Percentiles rank a stretch among this genome's conserved stretches.
phyloP scores from a whole-genome alignment of 2,113 vertebrate genomes.

The Pseudorasbora parva region DNA sequence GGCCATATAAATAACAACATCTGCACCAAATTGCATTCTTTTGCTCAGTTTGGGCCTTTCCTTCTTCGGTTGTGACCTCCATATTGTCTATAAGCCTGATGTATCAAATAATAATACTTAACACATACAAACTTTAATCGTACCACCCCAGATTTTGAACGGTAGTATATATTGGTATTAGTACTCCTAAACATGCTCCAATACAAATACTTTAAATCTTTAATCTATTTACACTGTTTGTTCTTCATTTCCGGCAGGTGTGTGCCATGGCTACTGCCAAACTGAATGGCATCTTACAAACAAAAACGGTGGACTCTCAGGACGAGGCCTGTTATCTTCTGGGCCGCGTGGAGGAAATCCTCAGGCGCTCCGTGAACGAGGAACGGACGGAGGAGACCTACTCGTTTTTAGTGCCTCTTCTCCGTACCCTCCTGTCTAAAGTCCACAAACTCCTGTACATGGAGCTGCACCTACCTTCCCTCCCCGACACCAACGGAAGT shows the following conservation, averaged over 20 bases:
- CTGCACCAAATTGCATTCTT: no score
- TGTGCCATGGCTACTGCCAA: constrained; percentile 95
- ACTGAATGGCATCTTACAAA: constrained; percentile 94
- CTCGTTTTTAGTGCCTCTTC: constrained; percentile 90
- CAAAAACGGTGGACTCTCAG: constrained; percentile 90
- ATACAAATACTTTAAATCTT: not conserved
- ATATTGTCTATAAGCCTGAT: no score
- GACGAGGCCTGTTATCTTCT: constrained; percentile 93
- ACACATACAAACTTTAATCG: not conserved
- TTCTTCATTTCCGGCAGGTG: constrained; percentile 73
- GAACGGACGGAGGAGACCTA: constrained; percentile 91
- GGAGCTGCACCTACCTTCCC: constrained; percentile 92
- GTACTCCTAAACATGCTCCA: not conserved
- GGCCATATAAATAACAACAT: no score
- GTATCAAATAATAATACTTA: no score
- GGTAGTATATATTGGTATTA: not conserved
- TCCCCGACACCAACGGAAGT: constrained; percentile 91
- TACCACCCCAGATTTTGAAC: not conserved
- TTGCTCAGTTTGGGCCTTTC: no score
- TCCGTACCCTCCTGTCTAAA: constrained; percentile 92
- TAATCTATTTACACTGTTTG: not conserved
- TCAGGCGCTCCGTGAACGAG: constrained; percentile 82
- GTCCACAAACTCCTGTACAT: constrained; percentile 94
- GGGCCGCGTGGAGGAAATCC: constrained; percentile 89
- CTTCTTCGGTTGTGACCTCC: no score